phyloP scores from a whole-genome alignment of 1,140 invertebrate genomes.

The Sitobion miscanthi region DNA sequence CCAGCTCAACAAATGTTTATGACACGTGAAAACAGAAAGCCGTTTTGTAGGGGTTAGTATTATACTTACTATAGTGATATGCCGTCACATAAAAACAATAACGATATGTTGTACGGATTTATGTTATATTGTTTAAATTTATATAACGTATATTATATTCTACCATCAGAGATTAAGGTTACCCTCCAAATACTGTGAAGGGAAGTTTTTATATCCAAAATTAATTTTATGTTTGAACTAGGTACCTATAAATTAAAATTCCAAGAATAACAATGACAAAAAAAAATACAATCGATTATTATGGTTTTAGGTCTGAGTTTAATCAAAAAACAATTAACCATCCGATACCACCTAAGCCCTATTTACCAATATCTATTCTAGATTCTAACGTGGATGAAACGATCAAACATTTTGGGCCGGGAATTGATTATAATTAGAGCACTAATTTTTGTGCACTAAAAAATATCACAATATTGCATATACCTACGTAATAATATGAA shows the following conservation, averaged over 20 bases:
- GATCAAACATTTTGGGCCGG: neutral
- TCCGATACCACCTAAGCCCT: neutral
- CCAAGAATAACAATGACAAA: neutral
- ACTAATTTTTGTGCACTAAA: neutral
- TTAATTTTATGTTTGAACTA: slow-evolving; percentile 1
- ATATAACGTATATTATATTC: neutral
- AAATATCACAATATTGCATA: neutral
- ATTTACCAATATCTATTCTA: neutral
- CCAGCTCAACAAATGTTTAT: neutral
- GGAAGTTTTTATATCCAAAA: neutral
- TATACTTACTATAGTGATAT: neutral
- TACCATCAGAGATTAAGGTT: neutral
- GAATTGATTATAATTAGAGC: neutral
- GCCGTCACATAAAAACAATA: slow-evolving; percentile 11
- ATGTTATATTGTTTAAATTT: neutral
- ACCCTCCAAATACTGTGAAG: neutral
- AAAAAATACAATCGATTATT: neutral
- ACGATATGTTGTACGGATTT: neutral
- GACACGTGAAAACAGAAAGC: slow-evolving; percentile 12
- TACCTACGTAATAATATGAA: neutral
- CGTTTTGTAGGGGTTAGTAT: neutral
- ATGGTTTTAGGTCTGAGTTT: neutral
- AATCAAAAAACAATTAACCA: neutral
- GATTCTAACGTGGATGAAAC: neutral
- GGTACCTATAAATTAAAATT: neutral